These are phyloP conservation scores for Copidosoma floridanum DNA, from an alignment of 1,140 invertebrate species.

Conservation along the genomic window DNA sequence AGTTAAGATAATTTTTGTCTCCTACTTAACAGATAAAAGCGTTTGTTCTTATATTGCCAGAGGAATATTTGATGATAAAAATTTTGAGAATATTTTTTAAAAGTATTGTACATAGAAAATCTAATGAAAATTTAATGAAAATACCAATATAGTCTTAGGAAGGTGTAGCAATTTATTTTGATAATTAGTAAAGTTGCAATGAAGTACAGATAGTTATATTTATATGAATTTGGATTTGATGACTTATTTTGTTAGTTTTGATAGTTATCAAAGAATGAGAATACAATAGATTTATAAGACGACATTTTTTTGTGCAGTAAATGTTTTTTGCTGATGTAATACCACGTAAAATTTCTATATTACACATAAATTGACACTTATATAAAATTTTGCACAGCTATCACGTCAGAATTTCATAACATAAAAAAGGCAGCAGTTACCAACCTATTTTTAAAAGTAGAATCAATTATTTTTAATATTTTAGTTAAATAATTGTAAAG, in stretches of 20 bases:
- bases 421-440: too few relatives aligned
- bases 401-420: slow-evolving; percentile 1
- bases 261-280: too few relatives aligned
- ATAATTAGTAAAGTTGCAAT: neutral
- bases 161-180: slow-evolving; percentile 6
- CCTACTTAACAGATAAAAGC: neutral
- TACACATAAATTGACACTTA: neutral
- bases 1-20: neutral
- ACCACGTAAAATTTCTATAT: neutral
- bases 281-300: too few relatives aligned
- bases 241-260: slow-evolving; percentile 14
- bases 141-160: slow-evolving; percentile 1
- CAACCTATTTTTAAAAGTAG: slow-evolving; percentile 17
- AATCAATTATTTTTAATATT: too few relatives aligned
- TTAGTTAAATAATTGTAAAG: too few relatives aligned
- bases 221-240: slow-evolving; percentile 10
- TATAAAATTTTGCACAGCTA: neutral
- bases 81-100: slow-evolving; percentile 12
- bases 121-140: slow-evolving; percentile 1
- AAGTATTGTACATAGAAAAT: slow-evolving; percentile 16
- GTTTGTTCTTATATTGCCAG: neutral
- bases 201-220: neutral
- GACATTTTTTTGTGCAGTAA: slow-evolving; percentile 1
- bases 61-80: neutral
- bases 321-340: neutral